Base-by-base conservation (phyloP, 2,888 invertebrate genomes). In the Apeira syringaria region DNA sequence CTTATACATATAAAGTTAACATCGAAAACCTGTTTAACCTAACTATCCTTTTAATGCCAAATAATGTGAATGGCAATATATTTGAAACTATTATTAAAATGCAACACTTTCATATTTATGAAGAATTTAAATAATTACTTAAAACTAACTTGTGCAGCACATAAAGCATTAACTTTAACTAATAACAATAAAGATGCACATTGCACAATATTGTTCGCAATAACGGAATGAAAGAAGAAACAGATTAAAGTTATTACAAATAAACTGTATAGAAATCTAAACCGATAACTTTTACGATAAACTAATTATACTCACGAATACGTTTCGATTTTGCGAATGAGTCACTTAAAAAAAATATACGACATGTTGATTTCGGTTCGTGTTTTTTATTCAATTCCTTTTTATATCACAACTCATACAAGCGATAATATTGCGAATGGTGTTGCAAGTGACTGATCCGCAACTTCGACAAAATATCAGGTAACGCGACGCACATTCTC, bases 401-500 rank as follows among this genome's bases (percentile, higher is more conserved):
- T 20, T 20, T 7, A 20, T 20, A 20, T 33, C 33, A 34, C n/a
- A 10, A 28, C 24, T 9, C 12, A 7, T 29, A 36, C 8, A 3
- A 25, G 11, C 20, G 8, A 22, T 6, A 17, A 8, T 17, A 12
- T 18, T 31, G 3, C 5, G 11, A 9, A 15, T 15, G 2, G 4
- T 15, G 2, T 20, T 7, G 20, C 7, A 20, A 40, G 42, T 66
- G 61, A 73, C 67, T 73, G 59, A 56, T 60, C 56, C 64, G 48
- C 62, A 66, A 67, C 60, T 56, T 57, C 63, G 57, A 56, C 68
- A 61, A 61, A 73, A 65, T 60, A 74, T 84, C 80, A 85, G 86
- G 85, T 87, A 84, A 86, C 86, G 80, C 78, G 79, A 83, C 77
- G 84, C 80, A 80, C 77, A 68, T 68, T 68, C 64, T 44, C 41